Percentiles rank a stretch among this genome's conserved stretches.
phyloP scores from a whole-genome alignment of 1,140 invertebrate species.

The Calephelis nemesis region DNA sequence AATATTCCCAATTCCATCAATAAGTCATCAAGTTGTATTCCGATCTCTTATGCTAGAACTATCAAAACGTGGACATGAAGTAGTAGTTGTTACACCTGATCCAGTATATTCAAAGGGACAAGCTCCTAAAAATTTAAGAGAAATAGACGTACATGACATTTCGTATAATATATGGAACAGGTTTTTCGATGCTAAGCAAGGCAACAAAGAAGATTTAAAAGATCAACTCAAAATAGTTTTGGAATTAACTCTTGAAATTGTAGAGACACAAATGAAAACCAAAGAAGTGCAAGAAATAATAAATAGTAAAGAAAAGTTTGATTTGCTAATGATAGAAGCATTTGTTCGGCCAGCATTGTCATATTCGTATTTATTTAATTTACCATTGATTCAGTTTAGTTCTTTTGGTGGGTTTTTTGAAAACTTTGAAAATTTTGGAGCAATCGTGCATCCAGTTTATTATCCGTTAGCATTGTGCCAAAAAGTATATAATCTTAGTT shows the following conservation, averaged over 20 bases:
- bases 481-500: constrained; percentile 21
- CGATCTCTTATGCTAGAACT: constrained; percentile 6
- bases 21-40: constrained; percentile 20
- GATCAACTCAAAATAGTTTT: not conserved
- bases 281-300: constrained; percentile 36
- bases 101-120: constrained; percentile 3
- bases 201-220: constrained; percentile 7
- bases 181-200: not conserved
- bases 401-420: constrained; percentile 32
- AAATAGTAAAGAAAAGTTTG: constrained; percentile 33
- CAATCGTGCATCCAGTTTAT: constrained; percentile 33
- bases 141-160: constrained; percentile 18
- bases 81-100: constrained; percentile 7
- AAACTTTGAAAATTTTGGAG: constrained; percentile 30
- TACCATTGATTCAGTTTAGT: constrained; percentile 40
- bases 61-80: not conserved
- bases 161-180: constrained; percentile 15
- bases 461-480: constrained; percentile 39
- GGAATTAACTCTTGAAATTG: constrained; percentile 13
- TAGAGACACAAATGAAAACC: constrained; percentile 33
- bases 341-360: constrained; percentile 26
- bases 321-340: constrained; percentile 43
- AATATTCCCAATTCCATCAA: constrained; percentile 18
- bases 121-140: constrained; percentile 2
- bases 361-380: constrained; percentile 38